Base-by-base conservation (phyloP, 2,113 vertebrate genomes). In the Pampusana beccarii region DNA sequence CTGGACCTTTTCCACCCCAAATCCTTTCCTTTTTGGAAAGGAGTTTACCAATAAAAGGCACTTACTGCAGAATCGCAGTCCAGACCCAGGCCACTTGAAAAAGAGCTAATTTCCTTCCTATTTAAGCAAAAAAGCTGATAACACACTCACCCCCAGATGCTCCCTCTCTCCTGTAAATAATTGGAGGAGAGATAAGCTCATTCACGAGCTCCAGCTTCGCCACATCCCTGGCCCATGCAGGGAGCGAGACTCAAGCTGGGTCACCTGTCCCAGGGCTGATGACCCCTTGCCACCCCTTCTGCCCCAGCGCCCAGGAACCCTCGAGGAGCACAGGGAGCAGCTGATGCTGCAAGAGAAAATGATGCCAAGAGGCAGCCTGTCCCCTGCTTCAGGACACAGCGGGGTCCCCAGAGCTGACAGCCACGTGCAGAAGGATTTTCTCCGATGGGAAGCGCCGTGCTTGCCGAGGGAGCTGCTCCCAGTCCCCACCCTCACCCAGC, bases 21-120 rank as follows among this genome's bases (percentile, higher is more conserved):
- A 96, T 96, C 95, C 96, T 90, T 93, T 81, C 95, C 92, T 72
- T 67, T 74, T 61, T 91, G 88, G 91, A 93, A 93, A 79, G 93
- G 31, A 79, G 84, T 72, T 93, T 38, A 90, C 93, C 86, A 95
- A 94, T 92, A 90, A 90, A 92, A 96, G 62, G 88, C 88, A 54
- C 92, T 93, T 51, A 29, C 79, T 26, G 74, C 81, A 31, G 60
- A 86, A 75, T 65, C 29, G 2, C 82, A 78, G 95, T 3, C 90
- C 92, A 90, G 92, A 66, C 77, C 13, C 36, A 29, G 64, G 88
- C 81, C 19, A 75, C 90, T 93, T 40, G 44, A 86, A 81, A 84
- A 84, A 83, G 40, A 94, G 88, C 77, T 88, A 29, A 89, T 93
- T 96, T 79, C 88, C 91, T 84, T 50, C 90, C 65, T 34, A 73